A percentile compares a stretch with the other conserved stretches of the same genome.
These are phyloP conservation scores for Acanthosepion esculentum DNA, from an alignment of 2,888 invertebrate genomes.

Conservation along the genomic window DNA sequence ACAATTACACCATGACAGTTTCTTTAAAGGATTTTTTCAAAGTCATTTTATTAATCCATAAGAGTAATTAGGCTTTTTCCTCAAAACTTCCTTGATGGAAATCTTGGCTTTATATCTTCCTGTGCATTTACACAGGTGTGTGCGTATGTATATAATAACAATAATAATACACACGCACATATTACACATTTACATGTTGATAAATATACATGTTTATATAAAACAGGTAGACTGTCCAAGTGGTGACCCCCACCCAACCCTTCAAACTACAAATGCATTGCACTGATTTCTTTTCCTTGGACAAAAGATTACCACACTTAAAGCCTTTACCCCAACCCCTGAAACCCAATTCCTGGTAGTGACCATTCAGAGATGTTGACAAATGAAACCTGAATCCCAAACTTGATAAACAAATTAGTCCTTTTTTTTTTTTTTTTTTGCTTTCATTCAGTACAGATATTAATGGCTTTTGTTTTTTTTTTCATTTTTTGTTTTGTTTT, in stretches of 20 bases:
- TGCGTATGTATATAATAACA: not conserved
- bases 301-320: not conserved
- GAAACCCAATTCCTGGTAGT: not conserved
- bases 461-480: not conserved
- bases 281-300: not conserved
- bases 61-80: not conserved
- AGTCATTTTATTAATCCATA: not conserved
- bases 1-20: too few species aligned
- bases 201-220: not conserved
- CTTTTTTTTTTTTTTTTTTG: not conserved
- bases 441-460: not conserved
- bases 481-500: not conserved
- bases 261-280: not conserved
- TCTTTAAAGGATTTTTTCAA: too few species aligned
- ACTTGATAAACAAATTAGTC: not conserved
- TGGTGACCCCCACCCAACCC: not conserved
- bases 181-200: not conserved
- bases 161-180: not conserved
- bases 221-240: not conserved
- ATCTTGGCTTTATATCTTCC: too few species aligned
- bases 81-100: not conserved
- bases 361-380: not conserved
- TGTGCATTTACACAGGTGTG: not conserved
- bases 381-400: slow-evolving; percentile 22
- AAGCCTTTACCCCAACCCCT: not conserved